Evolutionary conservation across 2,113 vertebrate species (phyloP), one percentile per base, ranked within the genome.

Genomic region (Saguinus imperator): DNA sequence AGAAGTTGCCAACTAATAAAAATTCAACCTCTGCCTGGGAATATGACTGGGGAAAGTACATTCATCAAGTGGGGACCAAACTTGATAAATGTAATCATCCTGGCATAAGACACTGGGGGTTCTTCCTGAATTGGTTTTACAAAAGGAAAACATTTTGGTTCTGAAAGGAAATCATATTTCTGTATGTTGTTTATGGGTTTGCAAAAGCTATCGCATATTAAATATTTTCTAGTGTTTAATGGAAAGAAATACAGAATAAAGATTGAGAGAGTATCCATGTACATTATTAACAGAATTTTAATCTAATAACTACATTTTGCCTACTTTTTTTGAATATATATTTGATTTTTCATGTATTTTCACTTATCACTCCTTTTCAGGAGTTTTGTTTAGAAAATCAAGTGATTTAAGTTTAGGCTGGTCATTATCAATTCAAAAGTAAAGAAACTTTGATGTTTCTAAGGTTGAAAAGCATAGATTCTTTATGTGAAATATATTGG

Each of bases 291-390:
- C 55, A 50, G 8, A 58, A 79, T 23, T 92, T 93, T 94, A 48
- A 48, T 45, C 73, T 79, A 50, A 93, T 95, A 76, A 90, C 72
- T 72, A 92, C 89, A 57, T 92, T 14, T 84, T 94, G 35, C 72
- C 72, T 91, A n/a, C 25, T 68, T 43, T 86, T 86, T 21, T 81
- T 58, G 68, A 58, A 66, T 97, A 85, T 82, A 25, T 73, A 37
- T 97, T 89, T 82, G 84, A 94, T 70, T 97, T 43, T 94, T n/a
- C 95, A 29, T 76, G 64, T 70, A 5, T 50, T 80, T 40, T 89
- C 0, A 1, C 50, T n/a, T 52, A 52, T 96, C 55, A 76, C 1
- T 91, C 84, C 3, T 84, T 95, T 96, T 75, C 72, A 89, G 92
- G 35, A 77, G 32, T 52, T 80, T 57, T 82, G 1, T 16, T 84